phyloP scores from a whole-genome alignment of 2,797 vertebrate species.

The Limosa lapponica region DNA sequence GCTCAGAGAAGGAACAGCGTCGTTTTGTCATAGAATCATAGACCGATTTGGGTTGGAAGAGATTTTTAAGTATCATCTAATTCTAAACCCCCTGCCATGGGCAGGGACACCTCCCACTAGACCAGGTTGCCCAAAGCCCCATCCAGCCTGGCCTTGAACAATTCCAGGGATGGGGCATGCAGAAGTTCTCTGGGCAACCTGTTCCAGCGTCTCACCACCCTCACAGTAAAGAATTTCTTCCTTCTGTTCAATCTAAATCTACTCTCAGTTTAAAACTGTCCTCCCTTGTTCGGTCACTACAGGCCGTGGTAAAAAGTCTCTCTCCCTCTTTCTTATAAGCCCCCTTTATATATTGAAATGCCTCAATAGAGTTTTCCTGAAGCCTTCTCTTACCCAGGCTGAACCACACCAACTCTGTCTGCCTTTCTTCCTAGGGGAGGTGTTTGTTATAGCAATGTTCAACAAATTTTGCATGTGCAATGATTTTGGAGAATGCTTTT shows the following conservation, averaged over 20 bases:
- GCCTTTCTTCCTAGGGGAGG: not conserved
- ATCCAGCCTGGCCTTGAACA: not conserved
- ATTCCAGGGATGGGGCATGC: not conserved
- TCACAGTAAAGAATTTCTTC: not conserved
- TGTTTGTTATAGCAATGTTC: not conserved
- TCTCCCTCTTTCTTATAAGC: not conserved
- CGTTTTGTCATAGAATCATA: not conserved
- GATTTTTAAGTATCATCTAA: not conserved
- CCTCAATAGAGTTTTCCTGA: not conserved
- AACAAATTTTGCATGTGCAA: not conserved
- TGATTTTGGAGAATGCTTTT: not conserved
- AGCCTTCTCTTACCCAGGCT: not conserved
- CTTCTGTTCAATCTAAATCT: not conserved
- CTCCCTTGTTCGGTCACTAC: not conserved
- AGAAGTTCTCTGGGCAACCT: not conserved
- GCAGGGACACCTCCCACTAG: not conserved
- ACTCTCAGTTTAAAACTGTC: accelerated
- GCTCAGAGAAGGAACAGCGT: not conserved
- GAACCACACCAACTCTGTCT: not conserved
- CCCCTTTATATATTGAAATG: not conserved
- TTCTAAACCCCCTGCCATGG: not conserved
- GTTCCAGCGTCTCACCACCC: not conserved
- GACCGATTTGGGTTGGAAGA: not conserved
- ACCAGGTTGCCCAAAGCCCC: not conserved
- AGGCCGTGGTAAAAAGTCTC: not conserved